Conservation (phyloP, 2,888 invertebrate species). For the Parthenolecanium corni region DNA sequence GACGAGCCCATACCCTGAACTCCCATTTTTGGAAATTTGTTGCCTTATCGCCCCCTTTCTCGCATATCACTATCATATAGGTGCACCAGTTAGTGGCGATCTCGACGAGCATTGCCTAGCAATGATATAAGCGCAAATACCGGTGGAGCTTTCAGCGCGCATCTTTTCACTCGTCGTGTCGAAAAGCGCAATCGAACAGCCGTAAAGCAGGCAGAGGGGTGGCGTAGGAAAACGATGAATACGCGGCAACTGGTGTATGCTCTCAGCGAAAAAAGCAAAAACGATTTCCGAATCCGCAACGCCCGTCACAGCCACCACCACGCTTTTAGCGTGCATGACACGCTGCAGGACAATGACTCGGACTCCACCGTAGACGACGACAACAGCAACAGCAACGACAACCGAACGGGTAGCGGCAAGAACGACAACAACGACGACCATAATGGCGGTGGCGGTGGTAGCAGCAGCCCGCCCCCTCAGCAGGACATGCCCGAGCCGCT, state of each 20-base stretch:
- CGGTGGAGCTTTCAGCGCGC: too few species aligned
- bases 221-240: constrained; percentile 2
- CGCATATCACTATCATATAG: too few species aligned
- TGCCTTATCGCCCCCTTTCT: too few species aligned
- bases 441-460: not conserved
- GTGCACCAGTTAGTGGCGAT: too few species aligned
- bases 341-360: constrained; percentile 1
- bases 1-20: too few species aligned
- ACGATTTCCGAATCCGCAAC: constrained; percentile 18
- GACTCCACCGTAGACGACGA: not conserved
- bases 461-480: not conserved
- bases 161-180: too few species aligned
- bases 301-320: not conserved
- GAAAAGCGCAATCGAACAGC: too few species aligned
- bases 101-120: too few species aligned
- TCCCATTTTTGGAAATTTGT: too few species aligned
- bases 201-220: too few species aligned
- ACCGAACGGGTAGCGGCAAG: not conserved
- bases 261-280: constrained; percentile 13
- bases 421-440: not conserved
- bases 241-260: constrained; percentile 13
- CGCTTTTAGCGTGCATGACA: not conserved
- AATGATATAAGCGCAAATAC: too few species aligned
- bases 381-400: not conserved
- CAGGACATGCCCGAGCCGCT: not conserved